These are phyloP conservation scores for Tinea semifulvella DNA, from an alignment of 2,888 invertebrate species.

Conservation along the genomic window DNA sequence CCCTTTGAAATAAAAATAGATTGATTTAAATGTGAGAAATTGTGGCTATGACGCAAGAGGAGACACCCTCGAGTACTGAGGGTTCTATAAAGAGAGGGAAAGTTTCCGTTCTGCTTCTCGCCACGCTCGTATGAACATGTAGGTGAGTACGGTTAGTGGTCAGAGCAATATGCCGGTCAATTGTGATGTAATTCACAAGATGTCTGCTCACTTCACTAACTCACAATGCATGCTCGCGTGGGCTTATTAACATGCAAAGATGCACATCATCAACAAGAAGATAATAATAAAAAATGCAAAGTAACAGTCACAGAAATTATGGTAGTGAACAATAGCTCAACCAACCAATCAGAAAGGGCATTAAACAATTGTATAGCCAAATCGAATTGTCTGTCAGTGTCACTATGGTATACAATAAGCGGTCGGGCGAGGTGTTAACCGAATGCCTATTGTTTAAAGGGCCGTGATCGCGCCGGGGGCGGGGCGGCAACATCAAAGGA, in stretches of 20 bases:
- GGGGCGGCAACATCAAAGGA: conserved; percentile 37
- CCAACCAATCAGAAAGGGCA: conserved; percentile 13
- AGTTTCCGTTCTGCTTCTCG: conserved; percentile 56
- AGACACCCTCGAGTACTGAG: conserved; percentile 2
- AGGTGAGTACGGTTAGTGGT: conserved; percentile 59
- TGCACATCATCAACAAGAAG: conserved; percentile 6
- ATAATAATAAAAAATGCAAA: background rate
- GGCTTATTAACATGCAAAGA: conserved; percentile 5
- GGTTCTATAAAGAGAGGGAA: conserved; percentile 52
- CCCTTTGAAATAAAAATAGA: conserved; percentile 40
- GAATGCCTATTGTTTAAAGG: conserved; percentile 37
- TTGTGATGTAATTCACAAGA: conserved; percentile 59
- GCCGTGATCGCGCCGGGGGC: conserved; percentile 25
- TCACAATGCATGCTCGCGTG: conserved; percentile 26
- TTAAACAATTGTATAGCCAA: conserved; percentile 7
- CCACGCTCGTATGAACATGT: conserved; percentile 48
- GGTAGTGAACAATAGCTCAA: conserved; percentile 8
- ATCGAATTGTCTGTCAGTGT: conserved; percentile 19
- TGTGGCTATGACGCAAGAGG: background rate
- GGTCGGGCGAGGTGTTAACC: conserved; percentile 36
- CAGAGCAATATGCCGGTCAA: conserved; percentile 57
- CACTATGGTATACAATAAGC: conserved; percentile 29
- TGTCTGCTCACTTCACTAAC: conserved; percentile 51
- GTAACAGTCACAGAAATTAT: conserved; percentile 4
- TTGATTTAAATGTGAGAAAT: conserved; percentile 6